A percentile compares a stretch with the other conserved stretches of the same genome.
Conservation (phyloP, 2,113 vertebrate genomes). For the Datnioides undecimradiatus region DNA sequence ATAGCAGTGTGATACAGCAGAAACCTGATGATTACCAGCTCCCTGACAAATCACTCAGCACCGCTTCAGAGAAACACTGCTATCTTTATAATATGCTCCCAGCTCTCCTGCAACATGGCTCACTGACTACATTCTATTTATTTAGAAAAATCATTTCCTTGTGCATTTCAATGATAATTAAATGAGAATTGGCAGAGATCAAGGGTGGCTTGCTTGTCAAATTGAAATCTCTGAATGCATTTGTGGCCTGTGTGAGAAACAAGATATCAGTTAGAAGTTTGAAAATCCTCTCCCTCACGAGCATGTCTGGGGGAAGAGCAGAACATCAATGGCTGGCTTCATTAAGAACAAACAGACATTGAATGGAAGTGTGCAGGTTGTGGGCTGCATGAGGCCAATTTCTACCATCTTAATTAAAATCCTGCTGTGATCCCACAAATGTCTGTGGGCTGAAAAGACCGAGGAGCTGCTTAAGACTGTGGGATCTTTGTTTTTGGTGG, state of each 20-base stretch:
- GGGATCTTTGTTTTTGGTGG: not conserved
- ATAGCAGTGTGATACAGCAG: not conserved
- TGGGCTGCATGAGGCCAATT: slow-evolving; percentile 15
- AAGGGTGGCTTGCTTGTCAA: not conserved
- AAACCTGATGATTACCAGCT: not conserved
- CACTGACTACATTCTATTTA: slow-evolving; percentile 3
- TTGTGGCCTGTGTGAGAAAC: not conserved
- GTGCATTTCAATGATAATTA: slow-evolving; percentile 1
- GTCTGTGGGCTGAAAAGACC: slow-evolving; percentile 1
- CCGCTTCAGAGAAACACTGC: not conserved
- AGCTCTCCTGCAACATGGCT: not conserved
- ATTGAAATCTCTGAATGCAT: not conserved
- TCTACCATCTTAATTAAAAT: slow-evolving; percentile 29
- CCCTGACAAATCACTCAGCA: not conserved
- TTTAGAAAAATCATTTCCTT: slow-evolving; percentile 3
- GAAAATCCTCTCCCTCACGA: not conserved
- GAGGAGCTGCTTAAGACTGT: not conserved
- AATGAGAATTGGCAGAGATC: not conserved
- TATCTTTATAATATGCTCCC: not conserved
- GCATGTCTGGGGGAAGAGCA: not conserved
- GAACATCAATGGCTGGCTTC: slow-evolving; percentile 23
- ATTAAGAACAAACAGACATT: slow-evolving; percentile 18
- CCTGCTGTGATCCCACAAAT: slow-evolving; percentile 43
- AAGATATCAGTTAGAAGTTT: slow-evolving; percentile 3
- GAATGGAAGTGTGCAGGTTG: slow-evolving; percentile 19